These are phyloP conservation scores for Epicampocera succincta DNA, from an alignment of 2,888 invertebrate genomes.

Conservation along the genomic window DNA sequence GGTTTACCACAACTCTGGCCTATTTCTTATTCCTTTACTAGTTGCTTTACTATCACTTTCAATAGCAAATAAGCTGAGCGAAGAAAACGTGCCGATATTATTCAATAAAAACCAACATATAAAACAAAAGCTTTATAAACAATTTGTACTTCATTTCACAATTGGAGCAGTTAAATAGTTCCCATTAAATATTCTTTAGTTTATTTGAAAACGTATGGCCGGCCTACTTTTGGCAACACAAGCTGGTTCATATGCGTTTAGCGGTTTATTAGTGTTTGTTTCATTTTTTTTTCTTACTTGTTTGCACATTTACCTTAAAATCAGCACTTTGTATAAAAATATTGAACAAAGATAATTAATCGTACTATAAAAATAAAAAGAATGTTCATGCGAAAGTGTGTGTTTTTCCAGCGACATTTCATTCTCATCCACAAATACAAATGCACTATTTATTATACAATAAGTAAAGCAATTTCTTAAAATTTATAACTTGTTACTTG, in stretches of 20 bases:
- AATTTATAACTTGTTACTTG: conserved; percentile 37
- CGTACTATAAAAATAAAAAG: conserved; percentile 42
- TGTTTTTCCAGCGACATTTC: neutral
- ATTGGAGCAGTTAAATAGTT: conserved; percentile 44
- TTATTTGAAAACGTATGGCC: conserved; percentile 21
- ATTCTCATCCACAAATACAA: conserved; percentile 24
- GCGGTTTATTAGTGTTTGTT: conserved; percentile 21
- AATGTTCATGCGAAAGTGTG: conserved; percentile 19
- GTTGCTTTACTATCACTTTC: conserved; percentile 42
- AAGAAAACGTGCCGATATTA: conserved; percentile 29
- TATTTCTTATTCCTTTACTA: conserved; percentile 16
- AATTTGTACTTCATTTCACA: conserved; percentile 57
- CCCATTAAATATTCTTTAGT: conserved; percentile 11
- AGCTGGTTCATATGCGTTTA: conserved; percentile 6
- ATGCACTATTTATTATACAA: neutral
- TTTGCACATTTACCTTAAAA: conserved; percentile 24
- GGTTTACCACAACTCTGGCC: neutral
- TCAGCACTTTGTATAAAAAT: conserved; percentile 34
- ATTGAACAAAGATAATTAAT: conserved; percentile 22
- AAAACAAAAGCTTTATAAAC: conserved; percentile 42
- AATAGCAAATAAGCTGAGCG: conserved; percentile 35
- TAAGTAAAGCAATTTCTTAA: neutral
- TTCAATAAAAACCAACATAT: conserved; percentile 49
- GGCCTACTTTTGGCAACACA: conserved; percentile 22
- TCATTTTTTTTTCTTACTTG: conserved; percentile 4